phyloP scores from a whole-genome alignment of 2,888 invertebrate genomes.

The Laothoe populi region DNA sequence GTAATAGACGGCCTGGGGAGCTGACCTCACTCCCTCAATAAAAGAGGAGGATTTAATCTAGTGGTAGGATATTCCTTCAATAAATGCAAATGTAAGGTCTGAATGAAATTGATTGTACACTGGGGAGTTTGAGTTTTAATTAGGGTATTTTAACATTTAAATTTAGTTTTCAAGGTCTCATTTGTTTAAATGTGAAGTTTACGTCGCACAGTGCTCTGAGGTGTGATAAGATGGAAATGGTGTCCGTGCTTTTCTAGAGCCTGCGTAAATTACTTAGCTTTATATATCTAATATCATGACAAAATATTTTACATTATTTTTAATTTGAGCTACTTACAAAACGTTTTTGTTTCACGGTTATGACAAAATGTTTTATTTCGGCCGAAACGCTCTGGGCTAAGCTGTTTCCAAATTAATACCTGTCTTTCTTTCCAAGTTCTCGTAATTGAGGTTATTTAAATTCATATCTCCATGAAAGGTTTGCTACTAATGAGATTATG shows the following conservation, averaged over 20 bases:
- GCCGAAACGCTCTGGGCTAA: not conserved
- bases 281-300: no score
- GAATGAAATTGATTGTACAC: not conserved
- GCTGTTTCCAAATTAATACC: not conserved
- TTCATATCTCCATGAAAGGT: not conserved
- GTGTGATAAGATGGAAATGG: constrained; percentile 7
- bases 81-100: no score
- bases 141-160: not conserved
- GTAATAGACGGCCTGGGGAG: no score
- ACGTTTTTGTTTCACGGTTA: not conserved
- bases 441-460: not conserved
- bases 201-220: not conserved
- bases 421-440: not conserved
- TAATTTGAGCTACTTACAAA: no score
- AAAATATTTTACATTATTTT: not conserved
- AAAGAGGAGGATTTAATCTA: no score
- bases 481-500: constrained; percentile 8
- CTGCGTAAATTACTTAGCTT: not conserved
- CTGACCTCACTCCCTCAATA: no score
- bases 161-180: constrained; percentile 15
- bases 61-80: no score
- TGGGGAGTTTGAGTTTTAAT: not conserved
- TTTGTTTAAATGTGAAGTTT: constrained; percentile 6
- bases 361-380: no score
- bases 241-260: not conserved